Percentiles rank a stretch among this genome's conserved stretches.
Conservation (phyloP, 1,140 invertebrate species). For the Drosophila nasuta region DNA sequence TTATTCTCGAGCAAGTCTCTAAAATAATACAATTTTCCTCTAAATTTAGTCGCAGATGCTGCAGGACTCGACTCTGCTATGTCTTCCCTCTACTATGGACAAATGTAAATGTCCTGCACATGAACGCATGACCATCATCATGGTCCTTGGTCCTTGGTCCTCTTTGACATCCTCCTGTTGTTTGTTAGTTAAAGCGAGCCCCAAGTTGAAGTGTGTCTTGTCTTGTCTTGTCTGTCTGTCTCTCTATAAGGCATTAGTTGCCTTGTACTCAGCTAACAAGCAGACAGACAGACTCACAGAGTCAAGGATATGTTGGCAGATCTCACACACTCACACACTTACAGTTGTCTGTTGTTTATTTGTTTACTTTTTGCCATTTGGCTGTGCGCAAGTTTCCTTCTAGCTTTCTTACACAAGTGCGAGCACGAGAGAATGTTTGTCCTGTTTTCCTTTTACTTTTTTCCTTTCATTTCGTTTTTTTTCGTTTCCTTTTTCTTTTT, state of each 20-base stretch:
- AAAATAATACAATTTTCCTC: conserved; percentile 80
- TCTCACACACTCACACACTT: conserved; percentile 9
- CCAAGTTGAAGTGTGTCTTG: conserved; percentile 22
- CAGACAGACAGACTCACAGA: conserved; percentile 20
- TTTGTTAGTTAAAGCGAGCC: conserved; percentile 29
- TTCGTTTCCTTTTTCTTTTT: not conserved
- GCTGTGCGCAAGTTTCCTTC: conserved; percentile 52
- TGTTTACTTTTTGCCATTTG: conserved; percentile 79
- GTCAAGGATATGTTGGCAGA: conserved; percentile 26
- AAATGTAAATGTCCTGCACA: conserved; percentile 55
- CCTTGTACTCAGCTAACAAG: conserved; percentile 39
- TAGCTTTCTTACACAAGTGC: conserved; percentile 23
- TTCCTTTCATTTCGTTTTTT: conserved; percentile 10
- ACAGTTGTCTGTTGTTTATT: conserved; percentile 59
- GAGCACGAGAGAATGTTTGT: conserved; percentile 22
- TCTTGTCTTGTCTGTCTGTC: not conserved
- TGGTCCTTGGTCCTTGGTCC: conserved; percentile 8
- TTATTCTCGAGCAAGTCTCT: conserved; percentile 56
- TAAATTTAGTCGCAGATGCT: conserved; percentile 71
- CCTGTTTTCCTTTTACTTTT: conserved; percentile 9
- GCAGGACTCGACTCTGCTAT: conserved; percentile 18
- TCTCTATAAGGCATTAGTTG: conserved; percentile 30
- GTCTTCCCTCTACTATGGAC: conserved; percentile 23
- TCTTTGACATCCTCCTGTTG: not conserved
- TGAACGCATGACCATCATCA: conserved; percentile 35